A percentile compares a stretch with the other conserved stretches of the same genome.
Conservation (phyloP, 2,888 invertebrate species). For the Drosophila kanekoi region DNA sequence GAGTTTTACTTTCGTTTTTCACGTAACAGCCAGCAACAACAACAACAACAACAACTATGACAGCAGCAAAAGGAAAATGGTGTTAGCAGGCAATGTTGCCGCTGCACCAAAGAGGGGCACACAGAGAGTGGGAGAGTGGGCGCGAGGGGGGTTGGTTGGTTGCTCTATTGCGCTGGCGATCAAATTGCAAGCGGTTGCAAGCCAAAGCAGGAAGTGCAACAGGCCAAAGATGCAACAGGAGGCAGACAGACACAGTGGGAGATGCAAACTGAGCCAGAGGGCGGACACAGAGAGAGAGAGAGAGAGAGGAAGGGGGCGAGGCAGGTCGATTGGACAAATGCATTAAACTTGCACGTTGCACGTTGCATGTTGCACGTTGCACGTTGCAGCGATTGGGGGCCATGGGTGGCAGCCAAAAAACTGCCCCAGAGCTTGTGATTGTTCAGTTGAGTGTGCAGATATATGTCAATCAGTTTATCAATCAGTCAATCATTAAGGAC, state of each 20-base stretch:
- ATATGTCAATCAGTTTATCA: neutral
- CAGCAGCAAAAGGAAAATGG: conserved; percentile 76
- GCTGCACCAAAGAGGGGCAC: conserved; percentile 27
- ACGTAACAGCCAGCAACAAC: conserved; percentile 66
- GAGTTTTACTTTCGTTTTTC: conserved; percentile 79
- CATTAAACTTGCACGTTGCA: conserved; percentile 65
- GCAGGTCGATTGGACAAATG: conserved; percentile 49
- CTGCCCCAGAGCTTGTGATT: no score
- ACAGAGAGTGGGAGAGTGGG: neutral
- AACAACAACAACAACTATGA: conserved; percentile 26
- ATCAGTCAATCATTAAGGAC: neutral
- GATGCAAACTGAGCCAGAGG: conserved; percentile 2
- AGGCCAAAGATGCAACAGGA: conserved; percentile 56
- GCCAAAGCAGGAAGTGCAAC: conserved; percentile 63
- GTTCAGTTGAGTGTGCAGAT: no score
- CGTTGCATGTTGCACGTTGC: conserved; percentile 54
- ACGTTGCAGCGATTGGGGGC: conserved; percentile 21
- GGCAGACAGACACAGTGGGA: neutral
- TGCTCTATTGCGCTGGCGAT: conserved; percentile 28
- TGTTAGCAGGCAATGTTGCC: conserved; percentile 77
- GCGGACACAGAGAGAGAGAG: conserved; percentile 2
- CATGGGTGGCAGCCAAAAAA: conserved; percentile 6
- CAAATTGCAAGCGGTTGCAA: conserved; percentile 41
- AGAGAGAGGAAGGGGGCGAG: conserved; percentile 3
- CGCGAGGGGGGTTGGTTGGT: no score